Base-by-base conservation (phyloP, 2,113 vertebrate species). In the Platichthys stellatus region DNA sequence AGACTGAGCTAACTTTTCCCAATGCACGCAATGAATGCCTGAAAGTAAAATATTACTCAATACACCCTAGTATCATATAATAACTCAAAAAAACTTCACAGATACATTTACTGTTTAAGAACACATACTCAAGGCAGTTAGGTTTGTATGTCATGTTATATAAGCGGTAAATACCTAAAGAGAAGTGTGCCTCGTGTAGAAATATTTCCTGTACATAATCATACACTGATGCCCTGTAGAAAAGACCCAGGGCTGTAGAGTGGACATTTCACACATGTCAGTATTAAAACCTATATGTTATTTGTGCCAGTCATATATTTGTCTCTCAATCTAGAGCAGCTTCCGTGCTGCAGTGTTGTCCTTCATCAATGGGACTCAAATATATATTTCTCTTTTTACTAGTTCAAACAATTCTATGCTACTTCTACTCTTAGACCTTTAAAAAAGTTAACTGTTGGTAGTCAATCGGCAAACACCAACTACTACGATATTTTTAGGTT, bases 1-100 rank as follows among this genome's bases (percentile, higher is more conserved):
- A 61, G 74, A 45, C 38, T 3, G 11, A 80, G 76, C 70, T 66
- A 80, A 86, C 53, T 57, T 66, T 69, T 64, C 61, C 85, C 18
- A 63, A 79, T 61, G 28, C 15, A 69, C 0, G 3, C 43, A 69
- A 66, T 28, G 54, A 26, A 78, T 14, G 15, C 10, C 57, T 86
- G 54, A 59, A 63, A 72, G 56, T 73, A 63, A 57, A 20, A 70
- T 31, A 65, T 15, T 13, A 24, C 43, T 53, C 43, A 62, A 1
- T 61, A 78, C 47, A 82, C 26, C 58, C 56, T 56, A 53, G 15
- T 66, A 49, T 76, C 13, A 60, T 51, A 31, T 21, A 23, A 38
- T 35, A 54, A 66, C 12, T 31, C 13, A 35, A 61, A 76, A 61
- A 53, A 5, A 67, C 3, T 45, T 69, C 20, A 81, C 43, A 70